A percentile compares a stretch with the other conserved stretches of the same genome.
Evolutionary conservation across 2,797 vertebrate genomes (phyloP).

Genomic region (Microchirus variegatus): DNA sequence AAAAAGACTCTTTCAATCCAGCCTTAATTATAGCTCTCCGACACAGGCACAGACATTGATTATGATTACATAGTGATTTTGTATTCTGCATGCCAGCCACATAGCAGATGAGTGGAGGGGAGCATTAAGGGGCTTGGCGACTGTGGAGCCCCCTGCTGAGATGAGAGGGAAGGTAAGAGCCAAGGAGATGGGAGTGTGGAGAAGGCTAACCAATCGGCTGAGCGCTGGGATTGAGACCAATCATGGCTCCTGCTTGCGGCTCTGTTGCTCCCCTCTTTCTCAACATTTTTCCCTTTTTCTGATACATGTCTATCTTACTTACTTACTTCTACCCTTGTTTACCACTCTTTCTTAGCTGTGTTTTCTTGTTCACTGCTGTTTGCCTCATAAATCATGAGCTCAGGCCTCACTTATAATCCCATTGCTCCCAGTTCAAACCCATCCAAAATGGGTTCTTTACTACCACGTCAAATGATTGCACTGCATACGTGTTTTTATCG

Average conservation of each 20-base stretch:
- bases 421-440: no score
- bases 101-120: conserved; percentile 86
- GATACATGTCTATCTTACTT: conserved; percentile 57
- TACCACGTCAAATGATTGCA: no score
- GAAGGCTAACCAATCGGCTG: conserved; percentile 83
- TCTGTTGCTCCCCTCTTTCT: conserved; percentile 62
- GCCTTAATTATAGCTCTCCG: conserved; percentile 39
- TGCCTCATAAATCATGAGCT: conserved; percentile 82
- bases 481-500: no score
- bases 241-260: conserved; percentile 88
- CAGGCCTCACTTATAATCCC: conserved; percentile 50
- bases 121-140: conserved; percentile 93
- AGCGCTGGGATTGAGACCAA: conserved; percentile 73
- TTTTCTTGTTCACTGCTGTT: conserved; percentile 42
- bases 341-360: conserved; percentile 29
- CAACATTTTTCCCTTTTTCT: conserved; percentile 54
- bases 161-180: conserved; percentile 92
- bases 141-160: conserved; percentile 91
- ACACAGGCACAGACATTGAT: conserved; percentile 63
- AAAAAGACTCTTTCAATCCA: conserved; percentile 31
- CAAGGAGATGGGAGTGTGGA: conserved; percentile 89
- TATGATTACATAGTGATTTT: conserved; percentile 74
- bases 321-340: conserved; percentile 55
- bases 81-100: conserved; percentile 73
- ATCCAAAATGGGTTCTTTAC: no score